Evolutionary conservation across 2,888 invertebrate genomes (phyloP).

Genomic region (Syrphus vitripennis): DNA sequence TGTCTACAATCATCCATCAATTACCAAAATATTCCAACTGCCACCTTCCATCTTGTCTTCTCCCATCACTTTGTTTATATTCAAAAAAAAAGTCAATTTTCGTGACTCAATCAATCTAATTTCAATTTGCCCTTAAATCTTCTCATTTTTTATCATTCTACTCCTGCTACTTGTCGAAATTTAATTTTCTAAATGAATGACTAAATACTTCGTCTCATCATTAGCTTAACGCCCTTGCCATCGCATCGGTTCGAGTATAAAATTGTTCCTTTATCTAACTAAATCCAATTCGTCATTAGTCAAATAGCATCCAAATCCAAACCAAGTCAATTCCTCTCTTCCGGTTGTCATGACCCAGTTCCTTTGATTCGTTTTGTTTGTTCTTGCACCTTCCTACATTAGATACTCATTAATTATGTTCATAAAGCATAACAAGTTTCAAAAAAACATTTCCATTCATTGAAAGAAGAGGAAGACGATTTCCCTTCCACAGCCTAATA

Average conservation of each 20-base stretch:
- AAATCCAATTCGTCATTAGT: conserved; percentile 12
- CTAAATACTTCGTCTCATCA: background rate
- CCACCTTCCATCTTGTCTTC: background rate
- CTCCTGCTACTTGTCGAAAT: background rate
- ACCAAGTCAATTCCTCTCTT: background rate
- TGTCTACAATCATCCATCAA: background rate
- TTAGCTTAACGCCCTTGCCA: conserved; percentile 20
- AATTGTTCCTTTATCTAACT: background rate
- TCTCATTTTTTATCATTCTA: background rate
- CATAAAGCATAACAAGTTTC: conserved; percentile 32
- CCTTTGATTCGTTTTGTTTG: background rate
- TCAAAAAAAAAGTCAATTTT: background rate
- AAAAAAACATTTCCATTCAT: conserved; percentile 19
- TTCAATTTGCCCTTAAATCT: background rate
- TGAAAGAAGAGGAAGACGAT: conserved; percentile 5
- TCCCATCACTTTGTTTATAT: background rate
- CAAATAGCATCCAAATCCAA: background rate
- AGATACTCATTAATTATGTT: conserved; percentile 43
- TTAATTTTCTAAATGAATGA: conserved; percentile 21
- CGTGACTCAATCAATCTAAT: background rate
- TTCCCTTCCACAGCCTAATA: background rate
- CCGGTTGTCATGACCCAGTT: conserved; percentile 34
- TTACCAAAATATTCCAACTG: background rate
- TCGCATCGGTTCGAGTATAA: conserved; percentile 8
- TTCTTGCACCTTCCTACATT: conserved; percentile 9